Base-by-base conservation (phyloP, 2,888 invertebrate species). In the Liposcelis brunnea region DNA sequence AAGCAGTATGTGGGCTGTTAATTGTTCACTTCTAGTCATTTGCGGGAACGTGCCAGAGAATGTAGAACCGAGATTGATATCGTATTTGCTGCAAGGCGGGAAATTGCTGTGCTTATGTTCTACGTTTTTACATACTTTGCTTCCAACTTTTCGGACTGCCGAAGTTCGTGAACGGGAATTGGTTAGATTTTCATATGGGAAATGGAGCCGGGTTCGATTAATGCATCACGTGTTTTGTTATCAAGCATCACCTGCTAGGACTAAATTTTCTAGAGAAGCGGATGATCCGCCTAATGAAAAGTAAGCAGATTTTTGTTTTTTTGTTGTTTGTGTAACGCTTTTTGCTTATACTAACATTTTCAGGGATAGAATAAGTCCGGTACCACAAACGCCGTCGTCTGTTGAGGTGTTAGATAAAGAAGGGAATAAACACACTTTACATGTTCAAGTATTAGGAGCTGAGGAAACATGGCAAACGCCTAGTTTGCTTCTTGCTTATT, bases 381-480 rank as follows among this genome's bases (percentile, higher is more conserved):
- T 43, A 6, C 31, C 43, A 12, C n/a, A 21, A n/a, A 55, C 52
- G 59, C 66, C 65, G 58, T 63, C 65, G 59, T 63, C 65, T 52
- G 59, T 67, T 54, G 67, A 68, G 58, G 58, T 68, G 50, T 61
- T 61, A 54, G 68, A 68, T 59, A 65, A 67, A 7, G 66, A 65
- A 47, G 77, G 77, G 43, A 71, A 72, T 48, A 69, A 69, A 2
- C 80, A 84, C 57, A 75, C 75, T 52, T 63, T 86, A 50, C 75
- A 80, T 54, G 80, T 86, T 6, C 74, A 80, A 57, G 77, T 85
- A 21, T 63, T 86, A 47, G 85, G 84, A 1, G 78, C 79, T 0
- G 86, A 86, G 56, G 85, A 86, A 60, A 86, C 84, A 0, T 86
- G 86, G 85, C 80, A 85, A 46, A 85, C 85, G 0, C 86, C 86